These are phyloP conservation scores for Acrocephalus kingi DNA, from an alignment of 2,113 vertebrate species.

Conservation along the genomic window DNA sequence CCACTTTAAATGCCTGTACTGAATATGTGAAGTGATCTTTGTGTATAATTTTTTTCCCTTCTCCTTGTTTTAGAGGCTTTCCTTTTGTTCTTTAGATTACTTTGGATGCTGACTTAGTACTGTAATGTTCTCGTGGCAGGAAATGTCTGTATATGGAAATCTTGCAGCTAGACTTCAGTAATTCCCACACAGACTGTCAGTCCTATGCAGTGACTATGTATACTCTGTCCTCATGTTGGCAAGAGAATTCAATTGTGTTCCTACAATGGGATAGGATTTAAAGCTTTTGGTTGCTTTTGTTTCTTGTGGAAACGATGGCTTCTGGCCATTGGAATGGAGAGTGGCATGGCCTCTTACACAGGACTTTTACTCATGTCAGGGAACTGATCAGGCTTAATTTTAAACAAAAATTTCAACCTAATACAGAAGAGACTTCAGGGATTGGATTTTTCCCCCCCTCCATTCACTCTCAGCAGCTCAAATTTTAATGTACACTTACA, in stretches of 20 bases:
- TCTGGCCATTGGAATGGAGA: slow-evolving; percentile 33
- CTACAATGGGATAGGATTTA: slow-evolving; percentile 63
- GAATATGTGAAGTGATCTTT: slow-evolving; percentile 55
- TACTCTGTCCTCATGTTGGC: slow-evolving; percentile 49
- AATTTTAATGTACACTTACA: neutral
- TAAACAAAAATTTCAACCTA: neutral
- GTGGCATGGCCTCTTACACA: slow-evolving; percentile 14
- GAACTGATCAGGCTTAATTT: neutral
- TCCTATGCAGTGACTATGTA: slow-evolving; percentile 47
- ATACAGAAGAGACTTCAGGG: neutral
- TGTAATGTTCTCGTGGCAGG: slow-evolving; percentile 1
- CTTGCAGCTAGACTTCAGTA: slow-evolving; percentile 65
- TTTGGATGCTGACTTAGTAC: slow-evolving; percentile 42
- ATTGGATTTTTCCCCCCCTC: neutral
- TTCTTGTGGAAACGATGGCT: slow-evolving; percentile 62
- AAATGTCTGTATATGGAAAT: slow-evolving; percentile 58
- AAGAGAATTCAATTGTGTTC: slow-evolving; percentile 53
- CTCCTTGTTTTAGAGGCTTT: slow-evolving; percentile 43
- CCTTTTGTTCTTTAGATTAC: slow-evolving; percentile 50
- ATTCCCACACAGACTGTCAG: slow-evolving; percentile 69
- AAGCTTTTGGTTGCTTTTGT: slow-evolving; percentile 63
- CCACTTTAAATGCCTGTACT: slow-evolving; percentile 48
- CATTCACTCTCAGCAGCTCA: neutral
- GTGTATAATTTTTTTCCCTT: neutral
- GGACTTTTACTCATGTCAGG: slow-evolving; percentile 13